Base-by-base conservation (phyloP, 1,140 invertebrate genomes). In the Gryon sp. region DNA sequence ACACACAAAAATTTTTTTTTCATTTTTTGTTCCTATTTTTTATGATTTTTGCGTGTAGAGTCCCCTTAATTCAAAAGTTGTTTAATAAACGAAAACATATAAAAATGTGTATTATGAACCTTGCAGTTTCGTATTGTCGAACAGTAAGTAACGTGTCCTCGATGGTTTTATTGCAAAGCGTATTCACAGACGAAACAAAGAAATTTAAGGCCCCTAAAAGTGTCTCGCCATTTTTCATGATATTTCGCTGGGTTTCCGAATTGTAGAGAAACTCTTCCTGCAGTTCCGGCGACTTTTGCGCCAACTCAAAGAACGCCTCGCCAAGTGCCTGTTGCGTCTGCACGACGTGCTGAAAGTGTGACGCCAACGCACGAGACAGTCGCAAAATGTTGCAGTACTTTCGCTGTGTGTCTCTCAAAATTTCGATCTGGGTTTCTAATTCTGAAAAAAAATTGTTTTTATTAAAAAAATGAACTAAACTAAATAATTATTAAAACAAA, bases 221-320 rank as follows among this genome's bases (percentile, higher is more conserved):
- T 63, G 95, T 93, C 90, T 99, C 97, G 12, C 97, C 97, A 89
- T 99, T 98, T 89, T 97, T 97, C 19, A 95, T 96, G 26, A 99
- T 89, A 83, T 95, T 96, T 83, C 96, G 91, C 90, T 99, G 97
- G 19, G 97, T 98, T 89, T 98, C 96, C 20, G 96, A 95, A 89
- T 99, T 99, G 83, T 97, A 97, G 16, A 95, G 90, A 89, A 99
- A 99, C 87, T 98, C 96, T 82, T 97, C 94, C 87, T 98, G 96
- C 32, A 99, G 90, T 84, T 98, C 97, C 0, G 97, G 97, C 24
- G 95, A 97, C 89, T 97, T 97, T 88, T 98, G 96, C 30, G 96
- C 95, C 38, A 98, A 87, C 80, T 98, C 97, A n/a, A 95, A 94
- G 87, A 99, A 98, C n/a, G 95, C 93, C 82, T 97, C 96, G 0